A percentile compares a stretch with the other conserved stretches of the same genome.
phyloP scores from a whole-genome alignment of 2,113 vertebrate species.

The Gopherus evgoodei region DNA sequence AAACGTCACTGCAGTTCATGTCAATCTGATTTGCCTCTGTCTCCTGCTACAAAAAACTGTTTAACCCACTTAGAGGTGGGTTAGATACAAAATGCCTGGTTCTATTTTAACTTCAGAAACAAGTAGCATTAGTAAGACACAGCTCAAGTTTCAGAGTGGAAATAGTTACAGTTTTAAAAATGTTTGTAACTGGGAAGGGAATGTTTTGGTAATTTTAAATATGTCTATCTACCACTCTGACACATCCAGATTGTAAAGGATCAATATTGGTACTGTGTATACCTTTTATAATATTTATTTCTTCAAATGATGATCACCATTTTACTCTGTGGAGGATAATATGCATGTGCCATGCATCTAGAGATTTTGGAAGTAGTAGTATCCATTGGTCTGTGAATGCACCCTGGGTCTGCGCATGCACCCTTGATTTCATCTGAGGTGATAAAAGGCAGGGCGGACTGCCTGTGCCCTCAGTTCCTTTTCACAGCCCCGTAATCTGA shows the following conservation, averaged over 20 bases:
- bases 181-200: not conserved
- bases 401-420: not conserved
- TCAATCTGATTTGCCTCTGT: constrained; percentile 52
- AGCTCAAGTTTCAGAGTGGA: not conserved
- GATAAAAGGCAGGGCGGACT: not conserved
- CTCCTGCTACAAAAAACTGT: constrained; percentile 79
- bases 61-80: constrained; percentile 81
- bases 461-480: not conserved
- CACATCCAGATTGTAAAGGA: not conserved
- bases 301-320: not conserved
- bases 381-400: not conserved
- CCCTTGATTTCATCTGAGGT: not conserved
- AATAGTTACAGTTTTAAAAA: not conserved
- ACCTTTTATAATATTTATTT: not conserved
- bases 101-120: not conserved
- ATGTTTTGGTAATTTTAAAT: not conserved
- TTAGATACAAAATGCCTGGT: not conserved
- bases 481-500: not conserved
- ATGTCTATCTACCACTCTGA: not conserved
- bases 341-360: not conserved
- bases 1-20: constrained; percentile 75
- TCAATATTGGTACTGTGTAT: not conserved
- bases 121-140: not conserved
- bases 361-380: not conserved
- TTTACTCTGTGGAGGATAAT: not conserved